Evolutionary conservation across 2,888 invertebrate genomes (phyloP).

Genomic region (Patella pellucida): DNA sequence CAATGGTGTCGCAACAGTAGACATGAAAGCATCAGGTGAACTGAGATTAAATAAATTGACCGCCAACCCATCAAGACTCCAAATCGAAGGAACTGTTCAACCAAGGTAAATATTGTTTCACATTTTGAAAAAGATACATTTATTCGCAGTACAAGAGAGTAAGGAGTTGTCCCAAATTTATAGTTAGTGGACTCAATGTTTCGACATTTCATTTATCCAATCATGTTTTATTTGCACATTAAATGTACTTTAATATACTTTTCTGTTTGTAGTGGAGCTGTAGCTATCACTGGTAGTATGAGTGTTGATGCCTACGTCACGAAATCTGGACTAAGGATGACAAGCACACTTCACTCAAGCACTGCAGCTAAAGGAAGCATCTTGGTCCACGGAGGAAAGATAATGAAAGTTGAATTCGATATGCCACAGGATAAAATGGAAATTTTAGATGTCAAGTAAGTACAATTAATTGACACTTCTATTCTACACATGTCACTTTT

Average conservation of each 20-base stretch:
- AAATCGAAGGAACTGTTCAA: constrained; percentile 84
- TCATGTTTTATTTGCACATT: background rate
- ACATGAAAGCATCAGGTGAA: constrained; percentile 85
- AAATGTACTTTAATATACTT: background rate
- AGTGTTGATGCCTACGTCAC: constrained; percentile 84
- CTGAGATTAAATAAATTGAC: constrained; percentile 79
- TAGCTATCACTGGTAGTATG: constrained; percentile 88
- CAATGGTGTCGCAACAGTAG: constrained; percentile 88
- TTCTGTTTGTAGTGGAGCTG: constrained; percentile 78
- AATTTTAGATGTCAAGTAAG: constrained; percentile 80
- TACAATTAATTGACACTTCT: no score
- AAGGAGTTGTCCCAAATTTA: no score
- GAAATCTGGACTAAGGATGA: constrained; percentile 85
- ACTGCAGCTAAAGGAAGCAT: constrained; percentile 83
- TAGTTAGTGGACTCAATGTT: no score
- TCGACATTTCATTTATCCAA: no score
- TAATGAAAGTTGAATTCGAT: constrained; percentile 82
- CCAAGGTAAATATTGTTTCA: constrained; percentile 77
- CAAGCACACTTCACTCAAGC: constrained; percentile 86
- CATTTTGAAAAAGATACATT: background rate
- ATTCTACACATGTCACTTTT: no score
- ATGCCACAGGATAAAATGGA: constrained; percentile 88
- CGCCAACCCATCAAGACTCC: constrained; percentile 74
- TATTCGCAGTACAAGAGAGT: background rate
- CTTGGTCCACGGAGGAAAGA: constrained; percentile 78